Conservation (phyloP, 2,113 vertebrate species). For the Falcunculus frontatus region DNA sequence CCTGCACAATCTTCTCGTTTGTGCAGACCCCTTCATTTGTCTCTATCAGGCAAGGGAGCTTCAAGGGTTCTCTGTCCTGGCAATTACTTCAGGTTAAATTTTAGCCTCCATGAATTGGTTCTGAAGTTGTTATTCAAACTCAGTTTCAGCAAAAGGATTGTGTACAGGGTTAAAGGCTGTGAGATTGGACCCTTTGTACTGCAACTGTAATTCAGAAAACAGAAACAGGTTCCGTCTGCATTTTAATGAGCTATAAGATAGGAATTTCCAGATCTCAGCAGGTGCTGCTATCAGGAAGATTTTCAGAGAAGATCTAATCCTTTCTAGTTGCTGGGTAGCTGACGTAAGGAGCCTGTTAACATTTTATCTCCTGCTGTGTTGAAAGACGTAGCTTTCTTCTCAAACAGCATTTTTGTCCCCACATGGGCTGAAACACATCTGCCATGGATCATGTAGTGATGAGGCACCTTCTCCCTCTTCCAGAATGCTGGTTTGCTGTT, state of each 20-base stretch:
- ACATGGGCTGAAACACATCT: not conserved
- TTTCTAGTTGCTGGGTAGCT: not conserved
- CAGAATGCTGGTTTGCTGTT: not conserved
- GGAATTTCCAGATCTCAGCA: conserved; percentile 19
- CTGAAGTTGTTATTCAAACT: not conserved
- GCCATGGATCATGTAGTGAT: not conserved
- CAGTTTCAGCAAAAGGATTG: not conserved
- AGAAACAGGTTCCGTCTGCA: not conserved
- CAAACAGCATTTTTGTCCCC: not conserved
- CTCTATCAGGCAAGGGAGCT: not conserved
- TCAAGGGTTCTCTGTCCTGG: not conserved
- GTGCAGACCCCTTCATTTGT: not conserved
- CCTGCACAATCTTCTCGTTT: not conserved
- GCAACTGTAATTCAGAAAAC: not conserved
- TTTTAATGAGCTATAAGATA: not conserved
- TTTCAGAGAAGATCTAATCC: conserved; percentile 20
- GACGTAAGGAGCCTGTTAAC: conserved; percentile 2
- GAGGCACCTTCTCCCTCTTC: not conserved
- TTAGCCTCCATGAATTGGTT: not conserved
- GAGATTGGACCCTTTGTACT: not conserved
- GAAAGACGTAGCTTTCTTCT: conserved; percentile 20
- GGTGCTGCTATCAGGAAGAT: conserved; percentile 12
- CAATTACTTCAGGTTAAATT: not conserved
- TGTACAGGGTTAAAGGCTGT: not conserved
- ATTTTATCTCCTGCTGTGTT: conserved; percentile 11